Evolutionary conservation across 2,797 vertebrate species (phyloP).

Genomic region (Pelodytes ibericus): DNA sequence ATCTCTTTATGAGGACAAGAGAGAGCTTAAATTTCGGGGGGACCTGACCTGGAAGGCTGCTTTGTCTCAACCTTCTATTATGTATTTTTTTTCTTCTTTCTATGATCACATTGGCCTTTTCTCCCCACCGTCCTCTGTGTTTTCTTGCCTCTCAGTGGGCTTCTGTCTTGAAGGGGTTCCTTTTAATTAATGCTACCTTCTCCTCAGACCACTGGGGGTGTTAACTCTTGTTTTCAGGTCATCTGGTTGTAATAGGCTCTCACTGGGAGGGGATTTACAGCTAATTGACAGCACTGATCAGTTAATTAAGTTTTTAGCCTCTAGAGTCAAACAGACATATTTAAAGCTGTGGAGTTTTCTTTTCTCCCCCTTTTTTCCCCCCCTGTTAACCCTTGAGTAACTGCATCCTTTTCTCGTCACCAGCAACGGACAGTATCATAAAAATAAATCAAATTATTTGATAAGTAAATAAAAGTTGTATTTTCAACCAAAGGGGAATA

Average conservation of each 20-base stretch:
- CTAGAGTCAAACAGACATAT: conserved; percentile 52
- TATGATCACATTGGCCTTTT: not conserved
- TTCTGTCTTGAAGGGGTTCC: conserved; percentile 57
- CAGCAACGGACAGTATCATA: not conserved
- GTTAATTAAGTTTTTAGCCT: conserved; percentile 67
- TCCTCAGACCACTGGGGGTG: conserved; percentile 66
- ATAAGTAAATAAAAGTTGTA: no score
- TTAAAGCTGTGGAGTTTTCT: conserved; percentile 48
- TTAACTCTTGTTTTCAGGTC: conserved; percentile 80
- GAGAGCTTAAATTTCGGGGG: not conserved
- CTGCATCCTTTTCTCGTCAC: not conserved
- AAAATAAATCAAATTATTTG: no score
- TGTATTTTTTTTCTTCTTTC: no score
- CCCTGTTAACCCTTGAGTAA: not conserved
- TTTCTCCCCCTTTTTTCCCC: not conserved
- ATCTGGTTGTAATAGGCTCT: conserved; percentile 79
- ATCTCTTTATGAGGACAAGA: not conserved
- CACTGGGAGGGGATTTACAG: conserved; percentile 86
- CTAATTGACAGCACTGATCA: conserved; percentile 72
- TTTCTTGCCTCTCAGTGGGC: conserved; percentile 3
- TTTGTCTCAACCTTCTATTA: conserved; percentile 16
- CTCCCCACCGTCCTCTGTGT: accelerated
- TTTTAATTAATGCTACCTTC: conserved; percentile 69
- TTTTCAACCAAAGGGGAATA: no score
- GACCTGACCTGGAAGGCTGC: conserved; percentile 5